A percentile compares a stretch with the other conserved stretches of the same genome.
Evolutionary conservation across 2,797 vertebrate species (phyloP).

Genomic region (Kryptopterus vitreolus): DNA sequence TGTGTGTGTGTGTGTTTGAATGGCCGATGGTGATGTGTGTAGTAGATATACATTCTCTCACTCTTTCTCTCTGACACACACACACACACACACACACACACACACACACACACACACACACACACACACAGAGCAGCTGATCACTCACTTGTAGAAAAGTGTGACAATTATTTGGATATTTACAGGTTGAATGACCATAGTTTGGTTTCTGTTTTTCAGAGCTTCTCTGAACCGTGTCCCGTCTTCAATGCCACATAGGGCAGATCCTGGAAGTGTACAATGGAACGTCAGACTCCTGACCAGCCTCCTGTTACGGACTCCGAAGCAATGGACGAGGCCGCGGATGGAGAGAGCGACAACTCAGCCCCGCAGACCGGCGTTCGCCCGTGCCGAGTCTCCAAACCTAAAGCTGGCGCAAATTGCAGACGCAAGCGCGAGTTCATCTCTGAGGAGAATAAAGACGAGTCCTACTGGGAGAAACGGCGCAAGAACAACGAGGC

Average conservation of each 20-base stretch:
- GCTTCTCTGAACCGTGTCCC: slow-evolving; percentile 21
- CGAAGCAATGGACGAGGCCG: slow-evolving; percentile 51
- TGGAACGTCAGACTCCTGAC: slow-evolving; percentile 74
- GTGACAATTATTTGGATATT: not conserved
- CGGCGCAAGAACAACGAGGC: slow-evolving; percentile 85
- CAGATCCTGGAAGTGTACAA: slow-evolving; percentile 51
- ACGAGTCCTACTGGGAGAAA: slow-evolving; percentile 85
- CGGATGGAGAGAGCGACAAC: slow-evolving; percentile 52
- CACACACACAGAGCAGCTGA: not conserved
- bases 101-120: not conserved
- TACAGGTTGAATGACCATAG: too few species aligned
- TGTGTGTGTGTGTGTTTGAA: not conserved
- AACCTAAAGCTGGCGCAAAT: slow-evolving; percentile 67
- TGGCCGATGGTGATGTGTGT: not conserved
- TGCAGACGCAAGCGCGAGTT: slow-evolving; percentile 82
- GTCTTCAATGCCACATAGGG: slow-evolving; percentile 50
- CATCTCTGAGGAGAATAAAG: slow-evolving; percentile 85
- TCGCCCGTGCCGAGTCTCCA: slow-evolving; percentile 62
- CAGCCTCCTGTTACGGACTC: slow-evolving; percentile 63
- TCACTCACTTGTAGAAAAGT: not conserved
- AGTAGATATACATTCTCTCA: too few species aligned
- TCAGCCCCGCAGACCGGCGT: slow-evolving; percentile 59
- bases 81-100: too few species aligned
- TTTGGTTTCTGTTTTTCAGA: not conserved
- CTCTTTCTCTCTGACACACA: too few species aligned